phyloP scores from a whole-genome alignment of 2,888 invertebrate genomes.

The Arctia plantaginis region DNA sequence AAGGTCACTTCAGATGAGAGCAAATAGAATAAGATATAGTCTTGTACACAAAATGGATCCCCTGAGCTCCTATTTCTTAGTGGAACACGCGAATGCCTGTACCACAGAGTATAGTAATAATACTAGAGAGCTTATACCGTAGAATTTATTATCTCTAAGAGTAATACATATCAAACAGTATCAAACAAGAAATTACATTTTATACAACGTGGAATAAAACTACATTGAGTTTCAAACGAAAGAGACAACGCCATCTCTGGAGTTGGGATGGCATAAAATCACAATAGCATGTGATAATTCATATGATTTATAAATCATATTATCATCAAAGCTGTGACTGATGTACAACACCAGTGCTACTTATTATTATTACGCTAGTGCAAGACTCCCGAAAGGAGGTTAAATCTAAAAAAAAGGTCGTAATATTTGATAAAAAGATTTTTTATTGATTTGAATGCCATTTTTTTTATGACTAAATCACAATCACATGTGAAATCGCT shows the following conservation, averaged over 20 bases:
- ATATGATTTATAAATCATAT: too few relatives aligned
- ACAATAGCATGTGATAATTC: too few relatives aligned
- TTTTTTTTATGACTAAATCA: too few relatives aligned
- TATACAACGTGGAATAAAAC: not conserved
- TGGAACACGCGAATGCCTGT: not conserved
- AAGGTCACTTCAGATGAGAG: not conserved
- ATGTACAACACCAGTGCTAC: too few relatives aligned
- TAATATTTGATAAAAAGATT: too few relatives aligned
- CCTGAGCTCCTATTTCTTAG: not conserved
- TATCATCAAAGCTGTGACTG: too few relatives aligned
- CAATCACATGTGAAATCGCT: too few relatives aligned
- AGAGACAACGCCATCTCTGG: not conserved
- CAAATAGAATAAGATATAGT: slow-evolving; percentile 1
- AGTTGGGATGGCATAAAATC: too few relatives aligned
- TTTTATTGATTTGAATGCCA: too few relatives aligned
- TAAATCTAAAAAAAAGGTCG: too few relatives aligned
- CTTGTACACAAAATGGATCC: not conserved
- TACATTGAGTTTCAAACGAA: not conserved
- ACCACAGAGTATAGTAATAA: not conserved
- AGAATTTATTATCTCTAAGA: not conserved
- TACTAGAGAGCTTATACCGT: not conserved
- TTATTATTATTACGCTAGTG: too few relatives aligned
- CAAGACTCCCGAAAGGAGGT: too few relatives aligned
- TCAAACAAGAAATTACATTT: not conserved
- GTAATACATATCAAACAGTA: not conserved